Base-by-base conservation (phyloP, 2,888 invertebrate species). In the Bellardia pandia region DNA sequence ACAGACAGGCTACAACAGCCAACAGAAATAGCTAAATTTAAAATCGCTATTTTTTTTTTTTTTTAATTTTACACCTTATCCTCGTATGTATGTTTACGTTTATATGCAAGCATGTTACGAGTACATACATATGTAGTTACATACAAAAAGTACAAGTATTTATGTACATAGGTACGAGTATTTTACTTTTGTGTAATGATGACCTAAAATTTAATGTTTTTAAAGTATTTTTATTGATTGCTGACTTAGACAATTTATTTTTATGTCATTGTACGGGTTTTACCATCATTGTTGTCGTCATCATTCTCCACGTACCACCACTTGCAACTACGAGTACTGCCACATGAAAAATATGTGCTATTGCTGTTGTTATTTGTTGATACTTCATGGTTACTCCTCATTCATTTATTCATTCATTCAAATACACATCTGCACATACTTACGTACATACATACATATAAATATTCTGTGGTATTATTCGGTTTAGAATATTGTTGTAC, bases 181-280 rank as follows among this genome's bases (percentile, higher is more conserved):
- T 74, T 69, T 85, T 78, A 64, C 77, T 84, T 86, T 72, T 77
- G 84, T 77, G 64, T 78, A 87, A 85, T 87, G 87, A 87, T 87
- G 87, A 87, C 87, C 87, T 87, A 87, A 87, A 87, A 87, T 87
- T 87, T 85, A 75, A 87, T 81, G 80, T 85, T 87, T 85, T 87
- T 78, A 87, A 87, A 87, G 85, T 87, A 87, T 85, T 87, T 87
- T 87, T 87, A 87, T 87, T 87, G 87, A 87, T 87, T 87, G 87
- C 87, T 87, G 87, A 87, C 87, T 87, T 85, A 85, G 87, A 87
- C 87, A 87, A 87, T 87, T 85, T 87, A 87, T 87, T 87, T 87
- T 87, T 74, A 85, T 87, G 85, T 87, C 87, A 87, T 87, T 87
- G 87, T 69, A 87, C 81, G 81, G 87, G 87, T 80, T 87, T 87